phyloP scores from a whole-genome alignment of 2,888 invertebrate species.

The Leptinotarsa peninsularis region DNA sequence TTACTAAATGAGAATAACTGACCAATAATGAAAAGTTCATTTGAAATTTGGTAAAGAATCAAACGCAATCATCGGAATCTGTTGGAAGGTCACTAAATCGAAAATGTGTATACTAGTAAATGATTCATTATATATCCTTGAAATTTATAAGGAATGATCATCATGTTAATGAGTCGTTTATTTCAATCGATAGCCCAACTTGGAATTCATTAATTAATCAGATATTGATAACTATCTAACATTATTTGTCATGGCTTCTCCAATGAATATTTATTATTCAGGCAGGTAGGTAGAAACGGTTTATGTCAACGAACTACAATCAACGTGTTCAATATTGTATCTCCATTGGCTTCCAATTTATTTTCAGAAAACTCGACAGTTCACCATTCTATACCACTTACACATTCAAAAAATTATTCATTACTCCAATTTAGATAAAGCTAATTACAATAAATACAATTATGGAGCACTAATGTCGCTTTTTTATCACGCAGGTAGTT shows the following conservation, averaged over 20 bases:
- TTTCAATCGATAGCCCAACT: background rate
- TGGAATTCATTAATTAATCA: slow-evolving; percentile 17
- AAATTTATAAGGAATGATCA: slow-evolving; percentile 1
- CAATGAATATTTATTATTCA: background rate
- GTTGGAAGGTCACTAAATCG: background rate
- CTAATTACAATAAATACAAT: too few species aligned
- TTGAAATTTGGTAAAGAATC: background rate
- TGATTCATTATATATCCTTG: background rate
- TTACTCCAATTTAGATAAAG: background rate
- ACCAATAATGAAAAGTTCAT: background rate
- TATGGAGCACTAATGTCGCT: too few species aligned
- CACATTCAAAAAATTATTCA: background rate
- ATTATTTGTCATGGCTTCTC: slow-evolving; percentile 3
- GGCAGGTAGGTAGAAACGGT: slow-evolving; percentile 2
- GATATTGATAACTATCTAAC: slow-evolving; percentile 13
- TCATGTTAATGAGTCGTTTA: slow-evolving; percentile 4
- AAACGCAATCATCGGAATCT: background rate
- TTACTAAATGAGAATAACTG: too few species aligned
- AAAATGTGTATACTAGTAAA: background rate
- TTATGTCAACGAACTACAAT: slow-evolving; percentile 7
- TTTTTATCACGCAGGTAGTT: background rate
- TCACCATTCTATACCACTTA: background rate
- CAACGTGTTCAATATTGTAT: background rate
- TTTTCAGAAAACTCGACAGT: background rate
- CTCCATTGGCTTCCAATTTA: background rate